These are phyloP conservation scores for Fissipunctia ypsillon DNA, from an alignment of 2,888 invertebrate genomes.

Conservation along the genomic window DNA sequence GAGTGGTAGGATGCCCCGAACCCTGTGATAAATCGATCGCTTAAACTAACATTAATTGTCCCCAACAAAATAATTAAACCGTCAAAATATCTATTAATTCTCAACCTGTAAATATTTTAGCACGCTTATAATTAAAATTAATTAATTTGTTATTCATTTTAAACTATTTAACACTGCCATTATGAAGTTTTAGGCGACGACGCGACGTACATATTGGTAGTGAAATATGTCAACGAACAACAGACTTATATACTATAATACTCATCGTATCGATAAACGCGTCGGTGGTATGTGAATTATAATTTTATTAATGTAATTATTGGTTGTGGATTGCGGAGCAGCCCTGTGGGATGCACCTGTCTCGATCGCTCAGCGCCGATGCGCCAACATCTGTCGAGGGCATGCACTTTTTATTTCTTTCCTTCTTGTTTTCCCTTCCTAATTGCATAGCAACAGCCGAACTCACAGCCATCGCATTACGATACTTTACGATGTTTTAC, in stretches of 20 bases:
- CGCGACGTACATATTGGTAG: constrained; percentile 16
- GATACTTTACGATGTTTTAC: constrained; percentile 65
- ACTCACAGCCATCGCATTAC: constrained; percentile 73
- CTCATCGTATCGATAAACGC: constrained; percentile 31
- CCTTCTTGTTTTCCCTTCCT: constrained; percentile 72
- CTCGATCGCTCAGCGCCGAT: constrained; percentile 82
- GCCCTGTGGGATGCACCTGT: constrained; percentile 86
- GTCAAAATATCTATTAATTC: constrained; percentile 23
- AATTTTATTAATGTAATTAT: constrained; percentile 27
- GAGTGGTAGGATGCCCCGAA: constrained; percentile 28
- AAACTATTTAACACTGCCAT: constrained; percentile 32
- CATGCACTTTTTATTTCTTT: constrained; percentile 81
- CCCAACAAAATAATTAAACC: constrained; percentile 6
- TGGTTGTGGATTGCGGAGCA: constrained; percentile 67
- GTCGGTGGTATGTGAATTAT: constrained; percentile 29
- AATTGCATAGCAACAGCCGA: constrained; percentile 80
- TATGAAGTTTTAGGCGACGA: constrained; percentile 34
- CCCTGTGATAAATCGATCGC: constrained; percentile 44
- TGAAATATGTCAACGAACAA: constrained; percentile 29
- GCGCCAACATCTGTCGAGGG: constrained; percentile 86
- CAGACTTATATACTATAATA: constrained; percentile 26
- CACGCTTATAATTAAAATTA: constrained; percentile 15
- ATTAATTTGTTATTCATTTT: constrained; percentile 25
- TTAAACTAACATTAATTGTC: constrained; percentile 24
- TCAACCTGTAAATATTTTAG: constrained; percentile 26